Evolutionary conservation across 2,113 vertebrate genomes (phyloP), one percentile per base, ranked within the genome.

Genomic region (Corythornis madagascariensis): DNA sequence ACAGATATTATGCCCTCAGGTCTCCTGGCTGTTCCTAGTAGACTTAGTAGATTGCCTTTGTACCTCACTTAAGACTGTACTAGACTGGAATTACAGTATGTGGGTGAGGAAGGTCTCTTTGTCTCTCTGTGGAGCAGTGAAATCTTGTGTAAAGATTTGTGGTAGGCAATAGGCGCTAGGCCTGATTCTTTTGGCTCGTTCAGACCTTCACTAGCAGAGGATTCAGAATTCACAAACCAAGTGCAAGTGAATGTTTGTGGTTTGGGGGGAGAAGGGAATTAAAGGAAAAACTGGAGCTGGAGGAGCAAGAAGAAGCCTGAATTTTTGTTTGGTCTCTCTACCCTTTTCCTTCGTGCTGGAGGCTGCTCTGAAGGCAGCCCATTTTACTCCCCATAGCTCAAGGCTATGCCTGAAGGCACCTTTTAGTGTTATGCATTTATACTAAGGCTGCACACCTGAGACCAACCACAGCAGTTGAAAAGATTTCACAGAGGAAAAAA

Each of bases 361-460:
- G 17, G 50, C 63, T 66, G 71, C 42, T 94, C 31, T 18, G 5
- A 63, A 33, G 35, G 42, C 35, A 33, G 8, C 4, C 11, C 22
- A 3, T 16, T 93, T 75, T 83, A 63, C 38, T 85, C n/a, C 42
- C 19, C 2, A 2, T 56, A 82, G 52, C 89, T 87, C 21, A 73
- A 47, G 81, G 86, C 64, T 87, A 6, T 83, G 91, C 89, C 74
- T 56, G 52, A 43, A 77, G 71, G 74, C 18, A 70, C 47, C 33
- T 70, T 89, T 87, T 83, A 87, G 55, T 67, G 18, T 52, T 85
- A 79, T 8, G 71, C 29, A 13, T 89, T 90, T 87, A 29, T 47
- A 35, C 42, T 38, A 14, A 79, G 50, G 42, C 73, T 90, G 53
- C 50, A 61, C 65, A 61, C 57, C 80, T 89, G 86, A 90, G 82